Evolutionary conservation across 2,888 invertebrate species (phyloP).

Genomic region (Nemotelus nigrinus): DNA sequence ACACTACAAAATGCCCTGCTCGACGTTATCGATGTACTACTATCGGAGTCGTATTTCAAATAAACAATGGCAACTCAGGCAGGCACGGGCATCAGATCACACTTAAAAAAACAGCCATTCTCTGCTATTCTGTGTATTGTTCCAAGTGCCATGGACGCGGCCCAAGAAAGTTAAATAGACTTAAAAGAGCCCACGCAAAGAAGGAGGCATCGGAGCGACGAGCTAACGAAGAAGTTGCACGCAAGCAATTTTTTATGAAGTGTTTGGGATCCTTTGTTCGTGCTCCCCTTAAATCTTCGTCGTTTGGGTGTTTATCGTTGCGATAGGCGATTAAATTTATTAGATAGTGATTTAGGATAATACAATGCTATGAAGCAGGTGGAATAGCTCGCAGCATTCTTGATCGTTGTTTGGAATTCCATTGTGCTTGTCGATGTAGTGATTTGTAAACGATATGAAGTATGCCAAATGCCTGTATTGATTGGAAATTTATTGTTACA

Average conservation of each 20-base stretch:
- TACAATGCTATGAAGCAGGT: conserved; percentile 1
- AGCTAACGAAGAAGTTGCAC: conserved; percentile 3
- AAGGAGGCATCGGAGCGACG: not conserved
- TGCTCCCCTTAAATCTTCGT: conserved; percentile 11
- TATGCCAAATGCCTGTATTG: not conserved
- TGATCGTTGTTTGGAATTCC: not conserved
- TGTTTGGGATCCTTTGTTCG: conserved; percentile 23
- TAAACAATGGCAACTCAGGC: conserved; percentile 39
- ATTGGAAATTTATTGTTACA: not conserved
- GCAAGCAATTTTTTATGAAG: conserved; percentile 24
- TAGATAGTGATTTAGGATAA: conserved; percentile 23
- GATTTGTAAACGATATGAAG: not conserved
- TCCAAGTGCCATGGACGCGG: not conserved
- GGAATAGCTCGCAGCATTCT: conserved; percentile 6
- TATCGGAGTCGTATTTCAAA: conserved; percentile 41
- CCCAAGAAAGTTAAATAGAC: not conserved
- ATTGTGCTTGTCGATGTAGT: not conserved
- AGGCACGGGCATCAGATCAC: conserved; percentile 5
- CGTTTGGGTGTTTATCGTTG: conserved; percentile 26
- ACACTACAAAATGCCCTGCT: conserved; percentile 25
- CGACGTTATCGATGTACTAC: conserved; percentile 20
- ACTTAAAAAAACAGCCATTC: not conserved
- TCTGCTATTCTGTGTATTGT: not conserved
- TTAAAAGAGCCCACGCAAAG: not conserved
- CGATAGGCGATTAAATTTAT: conserved; percentile 23